These are phyloP conservation scores for Puffinus mauretanicus DNA, from an alignment of 2,113 vertebrate genomes.

Conservation along the genomic window DNA sequence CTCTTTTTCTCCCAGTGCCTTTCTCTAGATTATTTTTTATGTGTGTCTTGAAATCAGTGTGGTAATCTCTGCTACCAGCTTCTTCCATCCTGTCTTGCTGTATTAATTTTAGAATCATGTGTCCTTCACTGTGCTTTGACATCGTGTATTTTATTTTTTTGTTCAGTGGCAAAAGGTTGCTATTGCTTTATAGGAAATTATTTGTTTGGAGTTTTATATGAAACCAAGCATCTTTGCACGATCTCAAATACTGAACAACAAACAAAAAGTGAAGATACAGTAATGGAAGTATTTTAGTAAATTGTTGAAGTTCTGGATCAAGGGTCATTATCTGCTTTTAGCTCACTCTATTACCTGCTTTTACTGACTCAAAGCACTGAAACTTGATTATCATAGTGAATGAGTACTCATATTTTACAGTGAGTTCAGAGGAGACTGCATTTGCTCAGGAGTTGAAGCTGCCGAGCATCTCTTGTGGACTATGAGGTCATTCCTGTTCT, in stretches of 20 bases:
- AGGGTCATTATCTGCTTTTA: neutral
- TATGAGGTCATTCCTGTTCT: neutral
- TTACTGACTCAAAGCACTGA: neutral
- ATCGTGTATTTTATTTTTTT: neutral
- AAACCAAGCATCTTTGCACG: neutral
- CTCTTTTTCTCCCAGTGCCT: neutral
- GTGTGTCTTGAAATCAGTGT: neutral
- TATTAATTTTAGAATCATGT: neutral
- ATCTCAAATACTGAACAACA: neutral
- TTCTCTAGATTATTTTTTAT: neutral
- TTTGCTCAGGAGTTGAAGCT: neutral
- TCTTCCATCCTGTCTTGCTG: neutral
- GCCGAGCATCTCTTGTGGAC: neutral
- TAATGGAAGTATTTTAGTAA: neutral
- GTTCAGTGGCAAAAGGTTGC: neutral
- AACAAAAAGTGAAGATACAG: neutral
- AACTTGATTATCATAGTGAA: neutral
- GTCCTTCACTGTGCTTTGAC: neutral
- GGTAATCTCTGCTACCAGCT: neutral
- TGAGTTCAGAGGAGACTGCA: neutral
- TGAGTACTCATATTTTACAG: neutral
- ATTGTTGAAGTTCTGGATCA: neutral
- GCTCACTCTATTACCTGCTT: neutral
- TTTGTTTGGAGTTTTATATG: neutral
- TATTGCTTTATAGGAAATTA: neutral